Evolutionary conservation across 2,797 vertebrate species (phyloP), one percentile per base, ranked within the genome.

Genomic region (Leuciscus waleckii): DNA sequence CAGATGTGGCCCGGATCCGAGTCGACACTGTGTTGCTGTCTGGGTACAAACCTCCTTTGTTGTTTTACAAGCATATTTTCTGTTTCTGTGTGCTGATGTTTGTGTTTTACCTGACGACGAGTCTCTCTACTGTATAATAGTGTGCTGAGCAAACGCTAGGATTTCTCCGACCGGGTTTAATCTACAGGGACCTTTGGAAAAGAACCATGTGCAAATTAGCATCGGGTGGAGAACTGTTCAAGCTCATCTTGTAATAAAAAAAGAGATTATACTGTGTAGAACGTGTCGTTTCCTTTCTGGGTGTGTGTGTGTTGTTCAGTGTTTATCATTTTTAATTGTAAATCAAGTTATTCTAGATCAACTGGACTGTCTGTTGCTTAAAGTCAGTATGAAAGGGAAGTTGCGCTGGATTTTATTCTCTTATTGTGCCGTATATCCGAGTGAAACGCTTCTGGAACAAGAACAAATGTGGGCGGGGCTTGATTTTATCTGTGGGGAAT

Each of bases 191-290:
- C 29, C 65, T 81, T 51, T 81, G 65, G 65, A 61, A 73, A 73
- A 43, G 67, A 9, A 73, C 39, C 39, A 51, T 23, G 75, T 37
- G 37, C 51, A 56, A 61, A 61, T 21, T 32, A 41, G 61, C 32
- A 68, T 35, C 29, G 10, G 54, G 29, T 82, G 81, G 69, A 74
- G 54, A 82, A 83, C 54, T 51, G 23, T 67, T 74, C 41, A 51
- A 83, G 71, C 58, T 83, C 56, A 76, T 63, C 81, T 83, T 83
- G 69, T 83, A 76, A 83, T 83, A 83, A 83, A 75, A 49, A 63
- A 58, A 75, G 41, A 46, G 58, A 63, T 83, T 16, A 83, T 74
- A 83, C 70, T 65, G 71, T 65, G 14, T n/a, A 1, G 8, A 9
- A 26, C 0, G 29, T 83, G 39, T 61, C 4, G 26, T 51, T 17